A percentile compares a stretch with the other conserved stretches of the same genome.
Evolutionary conservation across 2,888 invertebrate species (phyloP).

Genomic region (Gymnocheta viridis): DNA sequence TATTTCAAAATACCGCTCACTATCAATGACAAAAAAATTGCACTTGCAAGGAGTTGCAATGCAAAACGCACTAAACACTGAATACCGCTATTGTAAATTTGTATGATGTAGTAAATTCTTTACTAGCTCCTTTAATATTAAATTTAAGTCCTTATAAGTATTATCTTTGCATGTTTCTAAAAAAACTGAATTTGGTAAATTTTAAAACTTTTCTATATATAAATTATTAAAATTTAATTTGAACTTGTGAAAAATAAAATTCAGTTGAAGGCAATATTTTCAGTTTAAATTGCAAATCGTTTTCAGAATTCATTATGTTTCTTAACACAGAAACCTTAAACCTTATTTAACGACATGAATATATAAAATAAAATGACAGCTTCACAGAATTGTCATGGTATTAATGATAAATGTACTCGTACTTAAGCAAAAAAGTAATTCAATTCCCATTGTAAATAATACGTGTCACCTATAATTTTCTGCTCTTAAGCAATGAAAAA

Average conservation of each 20-base stretch:
- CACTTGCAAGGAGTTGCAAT: too few species aligned
- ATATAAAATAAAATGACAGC: slow-evolving; percentile 23
- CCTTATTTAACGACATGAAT: not conserved
- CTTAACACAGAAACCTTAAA: not conserved
- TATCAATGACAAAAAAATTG: too few species aligned
- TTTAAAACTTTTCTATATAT: too few species aligned
- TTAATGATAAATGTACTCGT: slow-evolving; percentile 19
- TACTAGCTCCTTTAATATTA: too few species aligned
- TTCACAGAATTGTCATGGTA: slow-evolving; percentile 33
- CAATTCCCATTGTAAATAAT: slow-evolving; percentile 62
- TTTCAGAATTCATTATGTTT: not conserved
- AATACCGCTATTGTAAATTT: too few species aligned
- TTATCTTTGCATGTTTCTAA: too few species aligned
- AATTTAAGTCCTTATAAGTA: too few species aligned
- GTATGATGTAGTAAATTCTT: too few species aligned
- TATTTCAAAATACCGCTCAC: too few species aligned
- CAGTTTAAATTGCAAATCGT: not conserved
- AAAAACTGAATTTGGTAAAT: too few species aligned
- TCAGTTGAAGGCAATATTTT: not conserved
- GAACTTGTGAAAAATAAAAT: not conserved
- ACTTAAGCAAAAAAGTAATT: slow-evolving; percentile 53
- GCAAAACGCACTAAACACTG: too few species aligned
- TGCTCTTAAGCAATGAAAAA: slow-evolving; percentile 46
- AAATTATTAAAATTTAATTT: not conserved
- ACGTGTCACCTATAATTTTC: slow-evolving; percentile 59